Conservation (phyloP, 2,888 invertebrate species). For the Eulithis testata region DNA sequence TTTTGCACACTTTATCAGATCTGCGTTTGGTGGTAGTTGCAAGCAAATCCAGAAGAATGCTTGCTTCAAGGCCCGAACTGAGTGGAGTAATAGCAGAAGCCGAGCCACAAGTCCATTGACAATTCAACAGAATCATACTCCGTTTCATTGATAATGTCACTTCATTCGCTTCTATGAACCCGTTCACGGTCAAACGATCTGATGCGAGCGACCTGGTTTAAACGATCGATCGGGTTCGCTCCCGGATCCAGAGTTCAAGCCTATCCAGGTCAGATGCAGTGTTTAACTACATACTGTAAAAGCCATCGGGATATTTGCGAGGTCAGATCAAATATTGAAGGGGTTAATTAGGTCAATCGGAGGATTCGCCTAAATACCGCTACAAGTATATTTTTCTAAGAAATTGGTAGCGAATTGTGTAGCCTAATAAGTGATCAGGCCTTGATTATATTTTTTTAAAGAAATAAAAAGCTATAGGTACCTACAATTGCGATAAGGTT, state of each 20-base stretch:
- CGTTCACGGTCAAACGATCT: slow-evolving; percentile 24
- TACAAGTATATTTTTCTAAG: not conserved
- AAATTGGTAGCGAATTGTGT: not conserved
- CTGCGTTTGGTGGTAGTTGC: too few relatives aligned
- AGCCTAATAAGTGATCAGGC: not conserved
- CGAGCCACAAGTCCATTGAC: slow-evolving; percentile 26
- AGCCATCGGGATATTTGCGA: not conserved
- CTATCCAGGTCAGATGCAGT: slow-evolving; percentile 21
- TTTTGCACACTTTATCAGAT: too few relatives aligned
- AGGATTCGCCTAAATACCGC: not conserved
- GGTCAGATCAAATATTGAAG: not conserved
- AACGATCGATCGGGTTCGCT: slow-evolving; percentile 27
- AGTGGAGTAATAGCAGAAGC: slow-evolving; percentile 19
- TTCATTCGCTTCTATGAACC: slow-evolving; percentile 18
- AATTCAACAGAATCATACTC: slow-evolving; percentile 19
- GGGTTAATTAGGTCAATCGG: slow-evolving; percentile 25
- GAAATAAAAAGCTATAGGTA: too few relatives aligned
- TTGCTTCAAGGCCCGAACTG: not conserved
- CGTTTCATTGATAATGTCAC: slow-evolving; percentile 25
- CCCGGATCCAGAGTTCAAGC: slow-evolving; percentile 27
- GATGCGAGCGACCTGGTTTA: slow-evolving; percentile 23
- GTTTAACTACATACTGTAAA: slow-evolving; percentile 10
- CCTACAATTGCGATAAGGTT: not conserved
- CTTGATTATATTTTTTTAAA: too few relatives aligned
- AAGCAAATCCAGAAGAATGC: not conserved